Conservation (phyloP, 2,797 vertebrate species). For the Bovichtus diacanthus region DNA sequence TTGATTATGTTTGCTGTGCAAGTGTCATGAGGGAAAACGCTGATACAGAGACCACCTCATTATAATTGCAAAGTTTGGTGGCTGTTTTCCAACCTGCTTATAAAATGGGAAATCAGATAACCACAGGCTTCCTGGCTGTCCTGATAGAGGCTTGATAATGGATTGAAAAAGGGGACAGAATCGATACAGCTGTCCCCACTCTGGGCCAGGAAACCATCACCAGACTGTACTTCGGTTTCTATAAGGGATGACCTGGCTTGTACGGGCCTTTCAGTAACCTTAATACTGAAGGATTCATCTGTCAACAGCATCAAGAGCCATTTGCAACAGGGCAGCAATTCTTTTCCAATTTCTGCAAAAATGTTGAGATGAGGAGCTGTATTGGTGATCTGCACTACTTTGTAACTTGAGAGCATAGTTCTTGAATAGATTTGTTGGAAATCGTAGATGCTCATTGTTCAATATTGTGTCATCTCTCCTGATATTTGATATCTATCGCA, state of each 20-base stretch:
- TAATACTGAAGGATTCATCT: conserved; percentile 7
- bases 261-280: conserved; percentile 15
- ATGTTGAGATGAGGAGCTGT: background rate
- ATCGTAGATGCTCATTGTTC: background rate
- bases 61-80: conserved; percentile 59
- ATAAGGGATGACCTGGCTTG: background rate
- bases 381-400: background rate
- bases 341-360: conserved; percentile 32
- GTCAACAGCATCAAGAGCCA: conserved; percentile 15
- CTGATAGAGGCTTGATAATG: conserved; percentile 66
- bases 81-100: conserved; percentile 50
- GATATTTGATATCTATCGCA: background rate
- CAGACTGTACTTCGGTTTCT: conserved; percentile 21
- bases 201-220: conserved; percentile 51
- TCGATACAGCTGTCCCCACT: conserved; percentile 68
- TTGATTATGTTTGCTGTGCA: conserved; percentile 4
- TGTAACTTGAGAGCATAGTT: conserved; percentile 1
- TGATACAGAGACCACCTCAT: conserved; percentile 18
- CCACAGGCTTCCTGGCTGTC: conserved; percentile 68
- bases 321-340: conserved; percentile 5
- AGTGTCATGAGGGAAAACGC: conserved; percentile 16
- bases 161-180: conserved; percentile 63
- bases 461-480: background rate
- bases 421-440: background rate
- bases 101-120: conserved; percentile 70